Percentiles rank a stretch among this genome's conserved stretches.
These are phyloP conservation scores for Chrysopilus asiliformis DNA, from an alignment of 2,888 invertebrate species.

Conservation along the genomic window DNA sequence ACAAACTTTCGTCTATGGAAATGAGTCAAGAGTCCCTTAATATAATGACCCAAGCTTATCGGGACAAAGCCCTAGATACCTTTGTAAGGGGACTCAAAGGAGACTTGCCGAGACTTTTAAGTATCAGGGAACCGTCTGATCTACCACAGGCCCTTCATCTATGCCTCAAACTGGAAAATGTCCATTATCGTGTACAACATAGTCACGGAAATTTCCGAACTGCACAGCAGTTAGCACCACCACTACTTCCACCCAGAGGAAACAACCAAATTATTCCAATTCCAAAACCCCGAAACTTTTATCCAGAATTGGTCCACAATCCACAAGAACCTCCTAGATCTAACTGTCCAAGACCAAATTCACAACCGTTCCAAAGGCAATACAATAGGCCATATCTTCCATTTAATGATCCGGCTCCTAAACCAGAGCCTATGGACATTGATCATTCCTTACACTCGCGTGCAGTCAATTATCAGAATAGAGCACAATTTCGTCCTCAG, in stretches of 20 bases:
- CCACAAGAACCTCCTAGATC: not conserved
- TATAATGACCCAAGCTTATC: constrained; percentile 8
- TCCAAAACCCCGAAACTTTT: not conserved
- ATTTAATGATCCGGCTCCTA: constrained; percentile 10
- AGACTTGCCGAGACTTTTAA: constrained; percentile 4
- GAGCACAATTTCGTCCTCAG: not conserved
- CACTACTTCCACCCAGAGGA: constrained; percentile 3
- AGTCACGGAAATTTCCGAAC: not conserved
- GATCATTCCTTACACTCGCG: constrained; percentile 9
- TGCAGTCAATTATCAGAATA: constrained; percentile 11
- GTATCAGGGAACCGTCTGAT: constrained; percentile 8
- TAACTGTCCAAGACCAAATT: not conserved
- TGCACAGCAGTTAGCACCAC: not conserved
- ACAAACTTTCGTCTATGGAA: too few species aligned
- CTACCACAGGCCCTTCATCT: constrained; percentile 8
- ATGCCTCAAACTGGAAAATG: constrained; percentile 6
- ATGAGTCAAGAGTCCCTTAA: constrained; percentile 1
- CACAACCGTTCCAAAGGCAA: not conserved
- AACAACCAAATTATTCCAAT: not conserved
- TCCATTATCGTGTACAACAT: constrained; percentile 8
- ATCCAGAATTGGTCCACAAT: constrained; percentile 3
- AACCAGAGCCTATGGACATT: constrained; percentile 12
- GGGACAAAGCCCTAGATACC: constrained; percentile 10
- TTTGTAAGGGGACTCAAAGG: constrained; percentile 8
- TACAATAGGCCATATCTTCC: not conserved